phyloP scores from a whole-genome alignment of 2,113 vertebrate genomes.

The Etia nguti region DNA sequence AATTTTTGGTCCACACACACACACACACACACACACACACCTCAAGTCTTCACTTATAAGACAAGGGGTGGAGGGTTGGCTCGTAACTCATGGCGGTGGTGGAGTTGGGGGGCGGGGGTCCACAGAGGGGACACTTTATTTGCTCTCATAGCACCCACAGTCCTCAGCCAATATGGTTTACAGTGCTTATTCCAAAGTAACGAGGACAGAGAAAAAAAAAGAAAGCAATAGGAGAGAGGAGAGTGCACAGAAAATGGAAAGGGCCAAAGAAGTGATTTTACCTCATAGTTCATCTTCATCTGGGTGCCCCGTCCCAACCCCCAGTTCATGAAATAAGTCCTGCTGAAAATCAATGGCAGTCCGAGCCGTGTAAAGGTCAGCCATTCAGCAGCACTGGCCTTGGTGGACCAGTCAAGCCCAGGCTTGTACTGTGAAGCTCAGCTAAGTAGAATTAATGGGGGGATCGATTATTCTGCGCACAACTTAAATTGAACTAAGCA shows the following conservation, averaged over 20 bases:
- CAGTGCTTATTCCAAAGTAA: constrained; percentile 32
- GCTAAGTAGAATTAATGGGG: constrained; percentile 80
- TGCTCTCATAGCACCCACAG: constrained; percentile 34
- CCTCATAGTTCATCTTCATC: constrained; percentile 82
- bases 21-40: neutral
- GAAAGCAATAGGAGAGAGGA: constrained; percentile 19
- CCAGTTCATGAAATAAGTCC: constrained; percentile 80
- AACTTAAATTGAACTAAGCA: constrained; percentile 73
- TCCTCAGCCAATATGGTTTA: neutral
- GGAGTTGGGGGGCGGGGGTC: neutral
- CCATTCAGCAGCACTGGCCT: constrained; percentile 70
- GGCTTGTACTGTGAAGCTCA: constrained; percentile 69
- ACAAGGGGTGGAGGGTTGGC: neutral
- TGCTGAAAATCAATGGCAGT: constrained; percentile 79
- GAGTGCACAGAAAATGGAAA: constrained; percentile 46
- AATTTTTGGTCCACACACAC: neutral
- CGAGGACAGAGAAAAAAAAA: constrained; percentile 6
- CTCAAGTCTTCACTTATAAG: neutral
- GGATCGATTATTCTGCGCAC: constrained; percentile 74
- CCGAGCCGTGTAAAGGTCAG: constrained; percentile 77
- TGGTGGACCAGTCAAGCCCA: constrained; percentile 67
- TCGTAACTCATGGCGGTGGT: neutral
- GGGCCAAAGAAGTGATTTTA: constrained; percentile 66
- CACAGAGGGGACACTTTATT: constrained; percentile 34
- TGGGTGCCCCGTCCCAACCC: constrained; percentile 70